Percentiles rank a stretch among this genome's conserved stretches.
These are phyloP conservation scores for Scotopteryx bipunctaria DNA, from an alignment of 2,888 invertebrate species.

Conservation along the genomic window DNA sequence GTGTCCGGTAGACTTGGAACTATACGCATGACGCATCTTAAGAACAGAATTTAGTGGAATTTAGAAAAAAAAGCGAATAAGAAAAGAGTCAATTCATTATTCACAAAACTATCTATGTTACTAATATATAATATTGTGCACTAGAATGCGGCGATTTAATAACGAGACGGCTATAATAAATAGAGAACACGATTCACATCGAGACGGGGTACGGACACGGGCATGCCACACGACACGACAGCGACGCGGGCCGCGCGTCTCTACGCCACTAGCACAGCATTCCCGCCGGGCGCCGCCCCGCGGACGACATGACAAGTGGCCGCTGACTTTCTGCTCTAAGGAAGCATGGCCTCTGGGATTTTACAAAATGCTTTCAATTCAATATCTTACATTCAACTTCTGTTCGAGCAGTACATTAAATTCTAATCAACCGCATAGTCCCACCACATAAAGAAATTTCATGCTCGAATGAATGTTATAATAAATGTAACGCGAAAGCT, in stretches of 20 bases:
- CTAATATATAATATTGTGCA: slow-evolving; percentile 51
- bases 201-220: slow-evolving; percentile 53
- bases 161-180: slow-evolving; percentile 48
- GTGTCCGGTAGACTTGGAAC: slow-evolving; percentile 20
- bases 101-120: slow-evolving; percentile 57
- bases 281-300: slow-evolving; percentile 48
- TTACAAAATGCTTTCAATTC: slow-evolving; percentile 63
- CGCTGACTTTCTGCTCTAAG: slow-evolving; percentile 55
- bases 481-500: slow-evolving; percentile 73
- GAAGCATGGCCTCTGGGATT: slow-evolving; percentile 63
- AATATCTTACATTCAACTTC: slow-evolving; percentile 61
- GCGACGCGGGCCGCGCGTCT: slow-evolving; percentile 35
- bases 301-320: slow-evolving; percentile 34
- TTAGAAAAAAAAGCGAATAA: slow-evolving; percentile 39
- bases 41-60: slow-evolving; percentile 30
- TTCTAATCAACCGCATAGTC: slow-evolving; percentile 69
- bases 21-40: slow-evolving; percentile 14
- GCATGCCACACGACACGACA: slow-evolving; percentile 68
- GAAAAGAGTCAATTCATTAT: slow-evolving; percentile 47
- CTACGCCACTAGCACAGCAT: slow-evolving; percentile 33
- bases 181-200: slow-evolving; percentile 58
- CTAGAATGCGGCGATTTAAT: slow-evolving; percentile 61
- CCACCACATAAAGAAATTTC: slow-evolving; percentile 76
- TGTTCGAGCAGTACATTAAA: slow-evolving; percentile 62
- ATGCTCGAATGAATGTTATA: slow-evolving; percentile 79